These are phyloP conservation scores for Melinaea menophilus DNA, from an alignment of 2,888 invertebrate species.

Conservation along the genomic window DNA sequence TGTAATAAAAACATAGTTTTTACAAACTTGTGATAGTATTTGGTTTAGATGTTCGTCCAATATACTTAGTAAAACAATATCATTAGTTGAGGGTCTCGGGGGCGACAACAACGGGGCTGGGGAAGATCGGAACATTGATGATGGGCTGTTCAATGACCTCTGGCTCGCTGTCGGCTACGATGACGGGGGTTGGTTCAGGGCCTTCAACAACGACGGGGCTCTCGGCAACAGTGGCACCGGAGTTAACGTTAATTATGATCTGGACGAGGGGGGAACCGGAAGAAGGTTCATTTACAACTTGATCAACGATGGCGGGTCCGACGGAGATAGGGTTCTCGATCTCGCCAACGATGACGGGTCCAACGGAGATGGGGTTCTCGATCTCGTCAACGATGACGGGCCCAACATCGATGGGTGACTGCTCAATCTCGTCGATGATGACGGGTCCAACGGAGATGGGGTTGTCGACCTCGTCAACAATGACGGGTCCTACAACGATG, in stretches of 20 bases:
- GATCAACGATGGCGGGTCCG: no score
- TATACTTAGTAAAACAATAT: no score
- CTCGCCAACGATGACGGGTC: constrained; percentile 9
- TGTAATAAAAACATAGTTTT: no score
- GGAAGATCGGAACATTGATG: constrained; percentile 7
- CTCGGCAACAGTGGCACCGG: constrained; percentile 5
- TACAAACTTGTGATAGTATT: no score
- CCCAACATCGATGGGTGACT: neutral
- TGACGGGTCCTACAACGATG: constrained; percentile 34
- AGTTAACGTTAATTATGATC: constrained; percentile 36
- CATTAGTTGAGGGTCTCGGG: constrained; percentile 22
- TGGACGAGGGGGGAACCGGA: constrained; percentile 33
- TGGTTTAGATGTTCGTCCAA: no score
- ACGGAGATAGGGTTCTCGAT: neutral
- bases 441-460: constrained; percentile 18
- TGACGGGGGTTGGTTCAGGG: constrained; percentile 15
- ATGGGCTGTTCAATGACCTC: no score
- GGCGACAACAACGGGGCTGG: constrained; percentile 20
- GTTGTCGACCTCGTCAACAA: constrained; percentile 7
- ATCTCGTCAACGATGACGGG: constrained; percentile 25
- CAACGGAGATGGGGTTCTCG: constrained; percentile 8
- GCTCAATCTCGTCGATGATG: constrained; percentile 16
- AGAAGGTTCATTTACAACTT: constrained; percentile 1
- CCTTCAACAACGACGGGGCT: constrained; percentile 23
- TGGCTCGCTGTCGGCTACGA: constrained; percentile 6